Percentiles rank a stretch among this genome's conserved stretches.
Evolutionary conservation across 2,797 vertebrate genomes (phyloP).

Genomic region (Telmatherina bonti): DNA sequence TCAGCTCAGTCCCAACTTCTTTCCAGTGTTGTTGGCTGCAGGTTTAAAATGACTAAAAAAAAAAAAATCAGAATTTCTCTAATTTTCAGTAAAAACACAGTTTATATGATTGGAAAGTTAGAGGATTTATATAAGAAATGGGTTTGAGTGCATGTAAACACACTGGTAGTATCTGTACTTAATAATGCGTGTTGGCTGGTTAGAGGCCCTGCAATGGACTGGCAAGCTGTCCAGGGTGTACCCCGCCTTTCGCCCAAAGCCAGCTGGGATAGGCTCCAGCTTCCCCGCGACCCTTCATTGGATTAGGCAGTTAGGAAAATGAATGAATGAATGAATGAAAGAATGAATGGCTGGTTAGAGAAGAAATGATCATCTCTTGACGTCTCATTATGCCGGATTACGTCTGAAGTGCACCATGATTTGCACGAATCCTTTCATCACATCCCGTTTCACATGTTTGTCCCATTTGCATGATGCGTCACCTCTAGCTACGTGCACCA

Average conservation of each 20-base stretch:
- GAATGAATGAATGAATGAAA: too few relatives aligned
- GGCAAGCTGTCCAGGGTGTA: too few relatives aligned
- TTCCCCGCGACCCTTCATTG: too few relatives aligned
- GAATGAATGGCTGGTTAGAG: too few relatives aligned
- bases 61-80: background rate
- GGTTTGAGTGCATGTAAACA: background rate
- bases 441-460: background rate
- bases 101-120: too few relatives aligned
- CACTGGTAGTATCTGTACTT: background rate
- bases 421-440: background rate
- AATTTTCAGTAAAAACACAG: background rate
- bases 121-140: background rate
- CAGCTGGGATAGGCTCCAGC: too few relatives aligned
- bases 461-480: background rate
- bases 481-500: accelerated
- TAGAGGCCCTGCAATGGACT: too few relatives aligned
- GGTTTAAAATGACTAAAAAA: background rate
- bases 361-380: too few relatives aligned
- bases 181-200: background rate
- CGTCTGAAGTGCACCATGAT: background rate
- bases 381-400: too few relatives aligned
- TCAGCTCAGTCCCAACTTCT: background rate
- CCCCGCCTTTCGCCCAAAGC: too few relatives aligned
- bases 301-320: too few relatives aligned
- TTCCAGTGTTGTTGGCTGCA: background rate